Evolutionary conservation across 2,888 invertebrate genomes (phyloP), one percentile per base, ranked within the genome.

Genomic region (Acronicta aceris): DNA sequence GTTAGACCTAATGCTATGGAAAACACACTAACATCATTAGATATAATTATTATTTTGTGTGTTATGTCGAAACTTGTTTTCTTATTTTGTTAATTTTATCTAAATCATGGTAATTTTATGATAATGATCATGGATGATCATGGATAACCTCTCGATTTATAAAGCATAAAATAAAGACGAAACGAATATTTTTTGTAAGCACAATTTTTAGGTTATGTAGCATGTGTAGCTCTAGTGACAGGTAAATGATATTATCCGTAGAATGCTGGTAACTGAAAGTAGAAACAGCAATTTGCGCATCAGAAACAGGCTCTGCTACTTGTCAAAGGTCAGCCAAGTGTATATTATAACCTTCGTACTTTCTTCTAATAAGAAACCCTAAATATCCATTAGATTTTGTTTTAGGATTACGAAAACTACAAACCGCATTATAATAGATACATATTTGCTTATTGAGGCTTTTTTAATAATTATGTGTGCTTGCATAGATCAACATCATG

Each of bases 301-400:
- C 46, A 9, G n/a, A 59, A 59, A 68, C 67, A 40, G 73, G 67
- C 42, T 72, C 41, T 16, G 8, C 67, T 5, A 15, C 53, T 43
- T 46, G 36, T 47, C 49, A 53, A 47, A 66, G 73, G 73, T 68
- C 50, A 42, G 15, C 42, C 16, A 27, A 54, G 49, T 53, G 4
- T 21, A 21, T 21, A 4, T 21, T 38, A 38, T 50, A 41, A 47
- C 16, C 49, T 66, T 50, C n/a, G 38, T 42, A 59, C 73, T 72
- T 72, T 59, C 73, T 67, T 72, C 50, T 10, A 27, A n/a, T 41
- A 47, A 65, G 21, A 0, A 33, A 27, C 43, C 41, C 41, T 6
- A 25, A n/a, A 38, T 33, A 30, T 30, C n/a, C 12, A 41, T 47
- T 15, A 25, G n/a, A n/a, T 17, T 5, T 21, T 17, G 2, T 21